Evolutionary conservation across 2,797 vertebrate species (phyloP), one percentile per base, ranked within the genome.

Genomic region (Melanotaenia nigrans): DNA sequence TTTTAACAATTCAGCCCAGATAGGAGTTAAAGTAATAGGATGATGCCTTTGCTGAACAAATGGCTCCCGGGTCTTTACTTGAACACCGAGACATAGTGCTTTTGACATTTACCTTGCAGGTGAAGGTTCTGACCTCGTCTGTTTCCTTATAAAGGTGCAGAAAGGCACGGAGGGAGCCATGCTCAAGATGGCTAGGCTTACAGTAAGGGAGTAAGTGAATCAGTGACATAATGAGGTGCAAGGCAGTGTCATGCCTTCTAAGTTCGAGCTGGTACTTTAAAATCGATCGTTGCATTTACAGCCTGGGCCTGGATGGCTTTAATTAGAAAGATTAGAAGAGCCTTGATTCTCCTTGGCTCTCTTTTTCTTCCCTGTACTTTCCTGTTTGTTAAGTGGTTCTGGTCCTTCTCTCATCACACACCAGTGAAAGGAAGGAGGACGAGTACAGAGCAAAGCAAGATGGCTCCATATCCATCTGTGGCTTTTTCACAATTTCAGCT

Each of bases 201-300:
- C 32, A 61, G 33, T 53, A 32, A 63, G 73, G 25, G 9, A 87
- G 68, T 79, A 20, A 77, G 81, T 86, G 77, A 82, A 84, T 87
- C 77, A 69, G 75, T 24, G 73, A 61, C 65, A 73, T 82, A 85
- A 90, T 83, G 83, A 85, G 84, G 81, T 81, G 73, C 59, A 32
- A 87, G 73, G 71, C 71, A 60, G 38, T 84, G 84, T 77, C 72
- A 63, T 67, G 66, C 68, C 82, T 83, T 85, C 65, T 67, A 70
- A 83, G 73, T 75, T 70, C 8, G 16, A 81, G 77, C 79, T 80
- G 75, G 73, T 79, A 74, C 76, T 81, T 77, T 69, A 84, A 85
- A 92, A 90, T 91, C 86, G 65, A 89, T 89, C 72, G 61, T 38
- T 65, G 36, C 70, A 73, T 86, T 83, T 78, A 75, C 72, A 85